Base-by-base conservation (phyloP, 2,797 vertebrate genomes). In the Echiichthys vipera region DNA sequence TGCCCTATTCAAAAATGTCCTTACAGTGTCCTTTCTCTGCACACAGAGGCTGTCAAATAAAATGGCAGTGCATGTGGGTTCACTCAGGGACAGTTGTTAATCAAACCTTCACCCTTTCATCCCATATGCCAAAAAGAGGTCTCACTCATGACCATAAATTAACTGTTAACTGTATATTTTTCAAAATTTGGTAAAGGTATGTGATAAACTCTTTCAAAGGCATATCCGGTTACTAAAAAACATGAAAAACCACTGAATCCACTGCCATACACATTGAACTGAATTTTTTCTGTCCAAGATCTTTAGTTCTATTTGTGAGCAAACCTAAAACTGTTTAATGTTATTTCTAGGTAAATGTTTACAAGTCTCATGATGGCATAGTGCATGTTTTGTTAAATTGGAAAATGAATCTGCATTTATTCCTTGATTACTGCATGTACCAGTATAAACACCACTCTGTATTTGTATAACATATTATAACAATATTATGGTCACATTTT, bases 21-120 rank as follows among this genome's bases (percentile, higher is more conserved):
- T 94, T 94, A 76, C 53, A 46, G 25, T 78, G 89, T 88, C 92
- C 91, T 93, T 91, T 63, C 81, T 68, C 67, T 27, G 45, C 49
- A 57, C 25, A 74, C 7, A 5, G 51, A 46, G 51, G 49, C 73
- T 66, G 77, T 90, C 81, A 84, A 65, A 77, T 84, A 71, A 87
- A 85, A 88, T 78, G 51, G 68, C 66, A 64, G 66, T 53, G 71
- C 66, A 64, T 47, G 27, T 77, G 36, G 55, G 66, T 58, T 71
- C 45, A 68, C 63, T 65, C 59, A 18, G 30, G 54, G 73, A 80
- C n/a, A 80, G 18, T 55, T 70, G 77, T 80, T 83, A 83, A 88
- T 78, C 78, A 81, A 80, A 78, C 43, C 20, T 20, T 72, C 32
- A 70, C 27, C 25, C 37, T 83, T 80, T 73, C 9, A 64, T 61